These are phyloP conservation scores for Ceraclea dissimilis DNA, from an alignment of 2,888 invertebrate genomes.

Conservation along the genomic window DNA sequence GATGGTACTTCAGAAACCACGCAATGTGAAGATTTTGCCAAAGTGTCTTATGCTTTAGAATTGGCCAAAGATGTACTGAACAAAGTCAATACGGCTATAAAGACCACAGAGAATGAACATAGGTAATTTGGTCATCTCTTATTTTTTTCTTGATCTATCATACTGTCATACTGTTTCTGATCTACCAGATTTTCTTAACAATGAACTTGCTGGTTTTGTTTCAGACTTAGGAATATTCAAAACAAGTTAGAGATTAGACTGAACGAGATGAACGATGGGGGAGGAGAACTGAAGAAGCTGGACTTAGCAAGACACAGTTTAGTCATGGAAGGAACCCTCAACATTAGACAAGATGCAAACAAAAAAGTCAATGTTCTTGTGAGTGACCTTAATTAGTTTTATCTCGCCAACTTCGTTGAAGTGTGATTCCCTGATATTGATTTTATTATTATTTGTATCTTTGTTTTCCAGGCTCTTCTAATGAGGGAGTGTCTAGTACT, in stretches of 20 bases:
- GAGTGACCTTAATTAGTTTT: too few species aligned
- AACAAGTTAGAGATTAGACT: constrained; percentile 37
- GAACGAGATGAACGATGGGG: constrained; percentile 12
- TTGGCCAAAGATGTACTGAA: constrained; percentile 43
- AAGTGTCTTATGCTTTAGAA: constrained; percentile 33
- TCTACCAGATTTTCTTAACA: too few species aligned
- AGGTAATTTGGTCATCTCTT: constrained; percentile 30
- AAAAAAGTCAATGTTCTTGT: constrained; percentile 40
- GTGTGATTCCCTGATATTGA: not conserved
- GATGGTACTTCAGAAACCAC: constrained; percentile 13
- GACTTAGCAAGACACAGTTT: constrained; percentile 35
- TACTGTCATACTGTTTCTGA: too few species aligned
- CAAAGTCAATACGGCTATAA: constrained; percentile 40
- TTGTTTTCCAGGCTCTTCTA: constrained; percentile 37
- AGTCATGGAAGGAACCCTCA: constrained; percentile 37
- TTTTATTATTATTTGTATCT: not conserved
- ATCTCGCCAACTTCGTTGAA: too few species aligned
- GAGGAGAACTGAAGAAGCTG: constrained; percentile 33
- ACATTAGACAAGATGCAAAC: constrained; percentile 36
- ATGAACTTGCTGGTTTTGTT: not conserved
- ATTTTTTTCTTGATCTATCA: too few species aligned
- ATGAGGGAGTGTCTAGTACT: constrained; percentile 40
- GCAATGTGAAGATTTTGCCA: constrained; percentile 32
- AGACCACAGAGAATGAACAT: constrained; percentile 44
- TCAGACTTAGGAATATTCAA: constrained; percentile 39